Base-by-base conservation (phyloP, 2,113 vertebrate genomes). In the Lepidothrix coronata region DNA sequence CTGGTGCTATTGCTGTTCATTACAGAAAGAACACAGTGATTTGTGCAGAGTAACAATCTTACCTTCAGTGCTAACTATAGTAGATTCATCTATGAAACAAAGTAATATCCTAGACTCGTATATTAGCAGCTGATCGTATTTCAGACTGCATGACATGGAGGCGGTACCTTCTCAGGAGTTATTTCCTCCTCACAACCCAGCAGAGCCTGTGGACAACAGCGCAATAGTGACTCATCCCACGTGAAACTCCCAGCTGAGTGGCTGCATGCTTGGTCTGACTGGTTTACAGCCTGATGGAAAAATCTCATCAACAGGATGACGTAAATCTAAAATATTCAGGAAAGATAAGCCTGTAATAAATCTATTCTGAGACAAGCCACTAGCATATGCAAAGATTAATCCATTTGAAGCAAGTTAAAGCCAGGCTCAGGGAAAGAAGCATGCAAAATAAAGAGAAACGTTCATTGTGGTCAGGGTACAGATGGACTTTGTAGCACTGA, bases 311-410 rank as follows among this genome's bases (percentile, higher is more conserved):
- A 39, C 48, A 49, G 43, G 30, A 85, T 97, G 96, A 97, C 57
- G 89, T 95, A 91, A 85, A 84, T 84, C 91, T 85, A 95, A 94
- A 97, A 91, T 94, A 95, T 72, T 72, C 89, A 77, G 76, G 73
- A 93, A 90, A 93, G 95, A 97, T 89, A 97, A 98, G 51, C 80
- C 85, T 39, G 93, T 93, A 95, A 95, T 95, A 97, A 92, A 96
- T 97, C 94, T 95, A 49, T 89, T 78, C 75, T 88, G 88, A 66
- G 80, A 89, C 22, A 75, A 80, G 33, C 9, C 79, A 75, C 67
- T 57, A 83, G 46, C 22, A 16, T 35, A 33, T 39, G 43, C 49
- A 91, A 87, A 43, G 46, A 67, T 19, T 55, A 85, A 55, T 35
- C 20, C 28, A 81, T 92, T 55, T 85, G 84, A 95, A 94, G 65